Evolutionary conservation across 35 echinoderm and acorn worm species (phyloP), one percentile per base, ranked within the genome.

Genomic region (Apostichopus japonicus): DNA sequence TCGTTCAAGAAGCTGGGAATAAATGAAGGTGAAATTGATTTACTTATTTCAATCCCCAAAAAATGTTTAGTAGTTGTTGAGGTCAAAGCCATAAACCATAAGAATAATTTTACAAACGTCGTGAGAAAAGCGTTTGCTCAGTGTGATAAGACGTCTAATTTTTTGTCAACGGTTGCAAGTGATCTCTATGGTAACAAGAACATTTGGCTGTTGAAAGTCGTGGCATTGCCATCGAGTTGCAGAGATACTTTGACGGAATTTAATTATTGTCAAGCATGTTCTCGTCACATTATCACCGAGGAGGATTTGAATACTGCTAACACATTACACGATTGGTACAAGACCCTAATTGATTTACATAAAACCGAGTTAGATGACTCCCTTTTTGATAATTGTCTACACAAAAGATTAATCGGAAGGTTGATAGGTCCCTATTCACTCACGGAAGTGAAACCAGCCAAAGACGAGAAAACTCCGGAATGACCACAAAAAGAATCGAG

Each of bases 51-150:
- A 53, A 11, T 89, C 51, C 86, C 86, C 25, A 17, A 44, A 52
- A 89, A 89, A 73, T 89, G 86, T 89, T 89, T 89, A 9, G 53
- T 89, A 5, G 56, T 72, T 10, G 86, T 89, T 72, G 86, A 89
- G 17, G 86, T 89, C 15, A 89, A 89, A 73, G 86, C 86, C 33
- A 72, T 89, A 6, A 23, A n/a, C 61, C 24, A 89, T 57, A 72
- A 4, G 72, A 22, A 11, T 8, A 63, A 25, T 89, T 13, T 89
- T 8, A n/a, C 22, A 10, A 89, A 89, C 3, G 65, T 89, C 0
- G 65, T 89, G 16, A 72, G 52, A 13, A 89, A 89, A 25, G 86
- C 86, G 4, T 72, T 89, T 33, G 44, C 67, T 19, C 86, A 89
- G 51, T 72, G 67, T 52, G 52, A 4, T 17, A 72, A 72, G 24